Base-by-base conservation (phyloP, 2,888 invertebrate genomes). In the Dendrolimus pini region DNA sequence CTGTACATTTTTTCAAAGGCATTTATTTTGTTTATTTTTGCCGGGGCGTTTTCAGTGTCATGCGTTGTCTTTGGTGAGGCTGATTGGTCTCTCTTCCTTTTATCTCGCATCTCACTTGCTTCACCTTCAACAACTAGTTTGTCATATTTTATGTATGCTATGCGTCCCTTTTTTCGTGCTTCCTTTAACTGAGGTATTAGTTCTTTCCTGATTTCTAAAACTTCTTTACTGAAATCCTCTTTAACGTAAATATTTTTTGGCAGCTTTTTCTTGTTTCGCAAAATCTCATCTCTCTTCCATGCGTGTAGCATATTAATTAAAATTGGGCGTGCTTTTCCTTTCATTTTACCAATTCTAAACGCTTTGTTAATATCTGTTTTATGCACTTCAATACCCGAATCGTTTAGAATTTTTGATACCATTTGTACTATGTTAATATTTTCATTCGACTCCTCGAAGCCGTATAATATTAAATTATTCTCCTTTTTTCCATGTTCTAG, bases 161-260 rank as follows among this genome's bases (percentile, higher is more conserved):
- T 41, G 52, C 30, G 59, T 41, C 60, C 59, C 53, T 62, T 62
- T 41, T 62, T 58, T 42, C 18, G 57, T 58, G 60, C 59, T 18
- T 59, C 55, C 47, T 58, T 30, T 7, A 59, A 41, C 60, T 68
- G 58, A 9, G 41, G 52, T 42, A 61, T 60, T n/a, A 61, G 54
- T 41, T 61, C 58, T 55, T 59, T 61, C 2, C 59, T 52, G 58
- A 56, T 60, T 59, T 61, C 61, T 55, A 61, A 9, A 10, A 61
- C 41, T 56, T 58, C 60, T 57, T 61, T 64, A 30, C 59, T 52
- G 54, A 41, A 64, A 41, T 62, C 62, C 41, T 62, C 63, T 56
- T 64, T 60, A 10, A 60, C 53, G 56, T 61, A 41, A 41, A 59
- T 55, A 12, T 58, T 59, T 57, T 18, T 9, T 55, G 55, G 62